phyloP scores from a whole-genome alignment of 35 echinoderm and acorn worm species.

The Ptychodera flava region DNA sequence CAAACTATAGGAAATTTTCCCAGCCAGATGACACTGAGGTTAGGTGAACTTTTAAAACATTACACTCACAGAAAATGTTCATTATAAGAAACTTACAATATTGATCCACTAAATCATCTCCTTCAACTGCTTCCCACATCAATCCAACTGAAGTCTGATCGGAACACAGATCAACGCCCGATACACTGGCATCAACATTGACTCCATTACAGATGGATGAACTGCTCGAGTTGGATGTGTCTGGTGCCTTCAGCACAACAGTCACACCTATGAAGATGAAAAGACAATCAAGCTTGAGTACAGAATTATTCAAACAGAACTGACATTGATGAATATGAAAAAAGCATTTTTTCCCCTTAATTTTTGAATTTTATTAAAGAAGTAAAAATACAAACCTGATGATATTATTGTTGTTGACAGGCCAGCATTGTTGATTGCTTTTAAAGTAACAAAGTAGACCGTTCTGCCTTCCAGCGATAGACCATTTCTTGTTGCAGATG shows the following conservation, averaged over 20 bases:
- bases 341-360: too few relatives aligned
- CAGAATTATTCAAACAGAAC: too few relatives aligned
- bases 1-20: too few relatives aligned
- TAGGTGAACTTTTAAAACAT: too few relatives aligned
- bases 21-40: too few relatives aligned
- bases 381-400: too few relatives aligned
- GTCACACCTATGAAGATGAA: neutral
- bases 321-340: too few relatives aligned
- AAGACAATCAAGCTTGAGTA: too few relatives aligned
- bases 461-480: constrained; percentile 4
- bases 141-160: neutral
- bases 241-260: neutral
- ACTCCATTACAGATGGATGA: neutral
- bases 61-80: too few relatives aligned
- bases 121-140: neutral
- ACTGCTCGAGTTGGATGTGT: neutral
- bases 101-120: neutral
- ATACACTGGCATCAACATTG: neutral
- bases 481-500: constrained; percentile 8
- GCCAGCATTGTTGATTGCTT: constrained; percentile 37
- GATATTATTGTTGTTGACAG: neutral
- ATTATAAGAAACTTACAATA: neutral
- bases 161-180: neutral
- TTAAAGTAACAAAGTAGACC: constrained; percentile 41
- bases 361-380: too few relatives aligned